Conservation (phyloP, 2,113 vertebrate genomes). For the Tinamus guttatus region DNA sequence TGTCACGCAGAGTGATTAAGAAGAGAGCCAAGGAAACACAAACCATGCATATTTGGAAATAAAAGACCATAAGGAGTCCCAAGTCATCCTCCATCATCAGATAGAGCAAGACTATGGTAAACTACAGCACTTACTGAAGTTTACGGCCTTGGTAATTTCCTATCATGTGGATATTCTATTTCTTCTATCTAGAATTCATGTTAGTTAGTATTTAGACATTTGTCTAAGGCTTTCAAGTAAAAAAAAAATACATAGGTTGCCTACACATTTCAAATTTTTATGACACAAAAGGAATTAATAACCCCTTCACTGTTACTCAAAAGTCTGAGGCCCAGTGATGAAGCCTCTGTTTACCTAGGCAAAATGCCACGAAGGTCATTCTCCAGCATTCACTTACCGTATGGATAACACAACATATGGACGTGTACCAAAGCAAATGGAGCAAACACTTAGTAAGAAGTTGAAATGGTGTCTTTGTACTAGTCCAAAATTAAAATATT, state of each 20-base stretch:
- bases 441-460: not conserved
- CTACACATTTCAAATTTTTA: not conserved
- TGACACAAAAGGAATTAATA: not conserved
- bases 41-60: not conserved
- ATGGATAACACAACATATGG: not conserved
- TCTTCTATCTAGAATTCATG: not conserved
- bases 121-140: not conserved
- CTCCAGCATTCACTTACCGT: not conserved
- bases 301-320: not conserved
- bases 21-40: not conserved
- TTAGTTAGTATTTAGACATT: not conserved
- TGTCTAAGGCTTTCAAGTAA: not conserved
- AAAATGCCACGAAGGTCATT: not conserved
- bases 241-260: not conserved
- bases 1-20: not conserved
- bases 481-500: not conserved
- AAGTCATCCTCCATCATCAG: not conserved
- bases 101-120: not conserved
- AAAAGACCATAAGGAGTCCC: not conserved
- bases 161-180: not conserved
- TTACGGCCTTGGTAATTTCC: not conserved
- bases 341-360: not conserved
- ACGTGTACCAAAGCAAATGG: not conserved
- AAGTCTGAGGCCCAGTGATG: not conserved
- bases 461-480: not conserved